Base-by-base conservation (phyloP, 2,797 vertebrate species). In the Pelodytes ibericus region DNA sequence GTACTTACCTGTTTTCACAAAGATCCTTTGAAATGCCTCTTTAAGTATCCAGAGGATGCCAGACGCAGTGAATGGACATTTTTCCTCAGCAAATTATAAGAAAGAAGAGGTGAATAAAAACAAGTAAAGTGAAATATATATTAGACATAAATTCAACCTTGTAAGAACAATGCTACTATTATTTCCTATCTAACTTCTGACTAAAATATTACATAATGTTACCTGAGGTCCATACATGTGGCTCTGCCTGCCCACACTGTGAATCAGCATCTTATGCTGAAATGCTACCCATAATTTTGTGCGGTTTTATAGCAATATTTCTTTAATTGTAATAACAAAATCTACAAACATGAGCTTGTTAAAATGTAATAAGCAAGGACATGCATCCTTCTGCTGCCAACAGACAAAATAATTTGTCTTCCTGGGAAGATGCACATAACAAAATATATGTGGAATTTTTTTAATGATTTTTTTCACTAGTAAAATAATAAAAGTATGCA, bases 221-320 rank as follows among this genome's bases (percentile, higher is more conserved):
- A 39, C 36, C 36, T 24, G n/a, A 11, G 3, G 20, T 24, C 5
- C 6, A 11, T 7, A 53, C 49, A 53, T 13, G 25, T 59, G 72
- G n/a, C 36, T 30, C 41, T 13, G 41, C 58, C 49, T n/a, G 10
- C n/a, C 31, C 6, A 58, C 22, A 24, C 20, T 15, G 10, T 30
- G 9, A 47, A 65, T 65, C 27, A n/a, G 15, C 33, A 64, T 31
- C 33, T 27, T 24, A 29, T 61, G 57, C 27, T 10, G 22, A 24
- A 53, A 20, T 10, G 26, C 26, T 74, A 68, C 64, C 72, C 51
- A 51, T 68, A 67, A 68, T 68, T 75, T 75, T 25, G n/a, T 16
- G 15, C n/a, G 15, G 53, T 60, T 75, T 67, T 75, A 75, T 39
- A 25, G 56, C 13, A 44, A 4, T 1, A 56, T 56, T 2, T 18